Percentiles rank a stretch among this genome's conserved stretches.
These are phyloP conservation scores for Drosophila parvula DNA, from an alignment of 1,140 invertebrate species.

Conservation along the genomic window DNA sequence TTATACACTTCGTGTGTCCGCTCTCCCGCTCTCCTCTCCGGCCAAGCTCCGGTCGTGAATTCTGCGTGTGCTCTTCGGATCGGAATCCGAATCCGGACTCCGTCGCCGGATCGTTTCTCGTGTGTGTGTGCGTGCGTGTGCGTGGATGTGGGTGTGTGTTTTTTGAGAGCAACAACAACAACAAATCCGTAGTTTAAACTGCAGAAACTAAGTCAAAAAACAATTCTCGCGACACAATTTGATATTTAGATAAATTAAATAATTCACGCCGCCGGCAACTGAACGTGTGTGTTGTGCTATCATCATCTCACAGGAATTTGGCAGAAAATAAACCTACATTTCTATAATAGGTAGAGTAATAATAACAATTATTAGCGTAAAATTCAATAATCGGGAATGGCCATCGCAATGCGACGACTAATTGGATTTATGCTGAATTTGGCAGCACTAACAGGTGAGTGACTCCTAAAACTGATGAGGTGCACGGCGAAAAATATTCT, in stretches of 20 bases:
- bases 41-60: constrained; percentile 33
- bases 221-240: constrained; percentile 32
- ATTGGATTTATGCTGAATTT: constrained; percentile 78
- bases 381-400: constrained; percentile 8
- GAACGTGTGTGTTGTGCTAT: constrained; percentile 1
- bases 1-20: constrained; percentile 55
- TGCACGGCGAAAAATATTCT: neutral
- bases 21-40: constrained; percentile 28
- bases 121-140: neutral
- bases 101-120: constrained; percentile 40
- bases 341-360: constrained; percentile 22
- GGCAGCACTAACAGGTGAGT: constrained; percentile 76
- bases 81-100: constrained; percentile 55
- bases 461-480: constrained; percentile 4
- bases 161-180: constrained; percentile 9
- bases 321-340: constrained; percentile 12
- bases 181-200: constrained; percentile 8
- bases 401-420: constrained; percentile 53
- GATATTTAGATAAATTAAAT: constrained; percentile 50
- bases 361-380: constrained; percentile 17
- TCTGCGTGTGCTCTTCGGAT: constrained; percentile 45
- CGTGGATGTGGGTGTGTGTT: neutral
- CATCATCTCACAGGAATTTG: constrained; percentile 18
- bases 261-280: constrained; percentile 25
- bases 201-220: constrained; percentile 42